Evolutionary conservation across 2,888 invertebrate species (phyloP).

Genomic region (Anoplius nigerrimus): DNA sequence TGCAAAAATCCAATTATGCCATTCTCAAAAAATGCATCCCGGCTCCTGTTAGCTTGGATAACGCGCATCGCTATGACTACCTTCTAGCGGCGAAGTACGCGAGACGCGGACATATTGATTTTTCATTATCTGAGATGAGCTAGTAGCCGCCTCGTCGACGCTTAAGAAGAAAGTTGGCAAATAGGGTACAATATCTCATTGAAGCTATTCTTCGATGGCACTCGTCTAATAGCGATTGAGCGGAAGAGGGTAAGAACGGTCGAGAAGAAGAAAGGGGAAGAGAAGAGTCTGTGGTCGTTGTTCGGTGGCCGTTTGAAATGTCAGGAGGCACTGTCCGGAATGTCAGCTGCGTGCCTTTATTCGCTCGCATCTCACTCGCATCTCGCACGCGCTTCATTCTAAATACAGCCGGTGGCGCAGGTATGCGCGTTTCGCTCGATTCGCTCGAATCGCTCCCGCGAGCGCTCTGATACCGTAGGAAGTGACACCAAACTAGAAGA

Average conservation of each 20-base stretch:
- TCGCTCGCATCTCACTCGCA: slow-evolving; percentile 11
- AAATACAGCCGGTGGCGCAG: slow-evolving; percentile 20
- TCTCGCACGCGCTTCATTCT: slow-evolving; percentile 8
- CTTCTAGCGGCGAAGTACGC: slow-evolving; percentile 9
- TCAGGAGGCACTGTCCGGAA: slow-evolving; percentile 39
- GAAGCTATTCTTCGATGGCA: too few relatives aligned
- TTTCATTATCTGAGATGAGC: slow-evolving; percentile 34
- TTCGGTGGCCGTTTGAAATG: slow-evolving; percentile 41
- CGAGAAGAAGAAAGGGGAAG: slow-evolving; percentile 8
- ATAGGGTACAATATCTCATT: slow-evolving; percentile 12
- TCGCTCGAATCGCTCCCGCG: neutral
- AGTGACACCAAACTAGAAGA: too few relatives aligned
- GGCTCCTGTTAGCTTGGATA: too few relatives aligned
- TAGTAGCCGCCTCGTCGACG: slow-evolving; percentile 2
- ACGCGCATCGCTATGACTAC: neutral
- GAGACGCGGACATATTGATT: slow-evolving; percentile 29
- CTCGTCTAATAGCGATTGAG: slow-evolving; percentile 3
- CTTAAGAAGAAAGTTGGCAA: slow-evolving; percentile 21
- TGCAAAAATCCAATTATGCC: too few relatives aligned
- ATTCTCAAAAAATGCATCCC: too few relatives aligned
- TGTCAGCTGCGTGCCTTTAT: slow-evolving; percentile 40
- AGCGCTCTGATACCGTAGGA: too few relatives aligned
- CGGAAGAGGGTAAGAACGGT: too few relatives aligned
- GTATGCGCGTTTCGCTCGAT: neutral
- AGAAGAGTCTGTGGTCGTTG: slow-evolving; percentile 15